Evolutionary conservation across 2,113 vertebrate species (phyloP), one percentile per base, ranked within the genome.

Genomic region (Eurystomus gularis): DNA sequence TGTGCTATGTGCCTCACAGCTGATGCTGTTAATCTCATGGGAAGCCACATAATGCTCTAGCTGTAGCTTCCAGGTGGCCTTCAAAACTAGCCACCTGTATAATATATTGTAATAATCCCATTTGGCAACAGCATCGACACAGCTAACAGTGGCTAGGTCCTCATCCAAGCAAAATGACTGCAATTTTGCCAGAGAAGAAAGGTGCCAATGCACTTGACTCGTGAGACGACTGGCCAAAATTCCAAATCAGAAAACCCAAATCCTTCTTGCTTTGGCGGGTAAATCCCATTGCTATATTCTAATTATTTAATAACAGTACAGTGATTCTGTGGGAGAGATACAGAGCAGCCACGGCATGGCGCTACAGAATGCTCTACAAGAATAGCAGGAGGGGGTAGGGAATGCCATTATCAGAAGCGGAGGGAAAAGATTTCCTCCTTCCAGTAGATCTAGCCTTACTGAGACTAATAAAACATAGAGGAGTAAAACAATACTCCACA

Each of bases 41-140:
- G 64, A 82, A 94, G 75, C n/a, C 60, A 82, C 72, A 24, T 21
- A 44, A 29, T 64, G 76, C 65, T 81, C 26, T 75, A 78, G 69
- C 25, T 90, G 88, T 55, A 88, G 64, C 61, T 96, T 93, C 86
- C 96, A 95, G 90, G 96, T 95, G 88, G 80, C 93, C 92, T 90
- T 75, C 86, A 71, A 92, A 93, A 82, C 39, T 71, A 87, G 51
- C 35, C 72, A 69, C 69, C 65, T 60, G 44, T 82, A 49, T 75
- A 81, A 73, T 66, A 35, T 31, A 33, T 64, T 81, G 72, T 37
- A 88, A 83, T 84, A 94, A 92, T 93, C 82, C 83, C 44, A 44
- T 92, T 26, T 95, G 95, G 92, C 86, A 75, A 14, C 33, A 46
- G 61, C 42, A 17, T 13, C 58, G 69, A 13, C 60, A 26, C 60